Conservation (phyloP, 2,888 invertebrate species). For the Sphaerophoria taeniata region DNA sequence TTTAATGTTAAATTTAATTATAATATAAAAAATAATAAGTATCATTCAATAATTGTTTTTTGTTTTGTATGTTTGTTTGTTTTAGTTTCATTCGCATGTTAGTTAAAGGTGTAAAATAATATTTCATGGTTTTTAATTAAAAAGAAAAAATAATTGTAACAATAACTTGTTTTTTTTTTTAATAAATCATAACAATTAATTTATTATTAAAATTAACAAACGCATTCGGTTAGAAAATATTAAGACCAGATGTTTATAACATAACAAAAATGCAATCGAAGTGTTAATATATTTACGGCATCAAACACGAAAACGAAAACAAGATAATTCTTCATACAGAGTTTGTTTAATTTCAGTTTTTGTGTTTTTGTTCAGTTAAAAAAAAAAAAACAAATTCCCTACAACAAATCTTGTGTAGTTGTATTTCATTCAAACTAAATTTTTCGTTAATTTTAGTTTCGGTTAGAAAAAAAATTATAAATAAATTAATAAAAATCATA, state of each 20-base stretch:
- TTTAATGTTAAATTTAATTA: slow-evolving; percentile 74
- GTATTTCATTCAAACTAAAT: slow-evolving; percentile 50
- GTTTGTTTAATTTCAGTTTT: slow-evolving; percentile 16
- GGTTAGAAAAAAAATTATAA: slow-evolving; percentile 57
- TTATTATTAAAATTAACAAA: slow-evolving; percentile 60
- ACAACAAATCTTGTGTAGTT: slow-evolving; percentile 29
- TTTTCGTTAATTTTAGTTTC: slow-evolving; percentile 70
- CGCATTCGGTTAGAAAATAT: slow-evolving; percentile 69
- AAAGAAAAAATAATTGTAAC: slow-evolving; percentile 11
- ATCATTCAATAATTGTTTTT: slow-evolving; percentile 64
- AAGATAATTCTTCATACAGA: slow-evolving; percentile 46
- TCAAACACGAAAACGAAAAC: slow-evolving; percentile 48
- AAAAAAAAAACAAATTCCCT: slow-evolving; percentile 30
- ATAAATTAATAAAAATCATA: too few species aligned
- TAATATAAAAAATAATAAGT: slow-evolving; percentile 18
- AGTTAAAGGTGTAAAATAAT: slow-evolving; percentile 65
- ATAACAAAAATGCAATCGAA: slow-evolving; percentile 61
- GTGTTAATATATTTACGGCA: slow-evolving; percentile 57
- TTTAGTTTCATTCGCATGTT: slow-evolving; percentile 61
- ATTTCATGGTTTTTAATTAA: slow-evolving; percentile 10
- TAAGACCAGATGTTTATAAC: slow-evolving; percentile 28
- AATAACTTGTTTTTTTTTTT: too few species aligned
- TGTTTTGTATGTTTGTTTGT: slow-evolving; percentile 53
- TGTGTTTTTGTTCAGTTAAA: slow-evolving; percentile 16
- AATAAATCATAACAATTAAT: slow-evolving; percentile 39